Evolutionary conservation across 2,797 vertebrate genomes (phyloP).

Genomic region (Bradypodion ventrale): DNA sequence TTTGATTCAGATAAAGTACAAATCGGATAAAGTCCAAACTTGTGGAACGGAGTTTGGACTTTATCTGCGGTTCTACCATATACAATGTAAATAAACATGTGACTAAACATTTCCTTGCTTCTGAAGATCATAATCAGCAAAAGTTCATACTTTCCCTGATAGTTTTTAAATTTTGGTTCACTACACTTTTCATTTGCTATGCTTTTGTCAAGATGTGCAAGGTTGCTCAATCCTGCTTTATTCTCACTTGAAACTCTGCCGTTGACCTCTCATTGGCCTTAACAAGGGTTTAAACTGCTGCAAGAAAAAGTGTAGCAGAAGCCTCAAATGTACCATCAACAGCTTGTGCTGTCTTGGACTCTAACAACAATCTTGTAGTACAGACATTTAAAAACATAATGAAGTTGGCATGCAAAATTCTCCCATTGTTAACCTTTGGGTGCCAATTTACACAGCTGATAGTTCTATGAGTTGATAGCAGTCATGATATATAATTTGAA

Average conservation of each 20-base stretch:
- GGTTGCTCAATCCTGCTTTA: neutral
- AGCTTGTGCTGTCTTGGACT: neutral
- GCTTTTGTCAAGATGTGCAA: neutral
- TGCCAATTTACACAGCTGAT: neutral
- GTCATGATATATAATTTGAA: neutral
- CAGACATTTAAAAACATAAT: neutral
- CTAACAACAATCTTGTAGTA: neutral
- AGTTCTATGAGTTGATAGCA: neutral
- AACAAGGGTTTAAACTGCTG: neutral
- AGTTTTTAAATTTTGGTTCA: no score
- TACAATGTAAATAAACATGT: no score
- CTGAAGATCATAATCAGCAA: no score
- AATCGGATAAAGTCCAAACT: no score
- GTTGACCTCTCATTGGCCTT: neutral
- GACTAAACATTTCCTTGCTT: no score
- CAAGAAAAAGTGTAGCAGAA: neutral
- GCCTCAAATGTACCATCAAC: no score
- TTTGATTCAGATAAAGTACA: no score
- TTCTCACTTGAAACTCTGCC: neutral
- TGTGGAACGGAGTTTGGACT: no score
- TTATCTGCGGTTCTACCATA: no score
- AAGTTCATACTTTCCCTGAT: no score
- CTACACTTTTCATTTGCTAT: no score
- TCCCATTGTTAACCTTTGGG: neutral
- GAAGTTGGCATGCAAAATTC: neutral